phyloP scores from a whole-genome alignment of 2,113 vertebrate genomes.

The Cephalopterus ornatus region DNA sequence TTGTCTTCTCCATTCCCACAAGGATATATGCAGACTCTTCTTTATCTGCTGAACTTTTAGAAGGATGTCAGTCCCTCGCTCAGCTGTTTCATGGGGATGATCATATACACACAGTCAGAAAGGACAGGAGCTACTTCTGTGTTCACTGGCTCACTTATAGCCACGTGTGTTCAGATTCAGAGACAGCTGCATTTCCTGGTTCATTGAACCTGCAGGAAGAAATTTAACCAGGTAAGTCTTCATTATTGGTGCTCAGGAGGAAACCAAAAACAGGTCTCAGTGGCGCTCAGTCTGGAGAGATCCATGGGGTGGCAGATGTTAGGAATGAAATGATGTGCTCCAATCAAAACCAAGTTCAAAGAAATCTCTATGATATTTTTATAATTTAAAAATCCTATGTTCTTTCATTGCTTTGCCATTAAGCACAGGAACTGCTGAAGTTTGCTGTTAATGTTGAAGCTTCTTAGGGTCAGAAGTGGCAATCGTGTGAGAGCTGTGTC shows the following conservation, averaged over 20 bases:
- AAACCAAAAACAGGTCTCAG: background rate
- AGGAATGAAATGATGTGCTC: background rate
- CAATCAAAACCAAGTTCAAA: background rate
- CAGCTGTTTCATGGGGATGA: background rate
- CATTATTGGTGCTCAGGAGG: background rate
- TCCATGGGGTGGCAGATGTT: background rate
- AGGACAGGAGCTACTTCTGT: background rate
- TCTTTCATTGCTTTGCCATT: background rate
- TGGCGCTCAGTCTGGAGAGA: background rate
- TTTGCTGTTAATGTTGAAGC: background rate
- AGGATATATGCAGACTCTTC: background rate
- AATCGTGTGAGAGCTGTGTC: background rate
- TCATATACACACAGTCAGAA: rapidly evolving
- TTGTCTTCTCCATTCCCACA: background rate
- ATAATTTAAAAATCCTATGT: background rate
- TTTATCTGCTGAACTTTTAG: background rate
- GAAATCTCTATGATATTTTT: background rate
- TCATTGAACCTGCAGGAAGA: background rate
- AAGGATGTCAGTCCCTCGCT: background rate
- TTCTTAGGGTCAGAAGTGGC: background rate
- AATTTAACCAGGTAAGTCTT: background rate
- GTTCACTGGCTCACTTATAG: background rate
- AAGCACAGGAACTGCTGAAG: background rate
- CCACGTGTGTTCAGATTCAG: background rate
- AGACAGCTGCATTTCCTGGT: background rate